phyloP scores from a whole-genome alignment of 2,888 invertebrate species.

The Rambutsinella grinnellia region DNA sequence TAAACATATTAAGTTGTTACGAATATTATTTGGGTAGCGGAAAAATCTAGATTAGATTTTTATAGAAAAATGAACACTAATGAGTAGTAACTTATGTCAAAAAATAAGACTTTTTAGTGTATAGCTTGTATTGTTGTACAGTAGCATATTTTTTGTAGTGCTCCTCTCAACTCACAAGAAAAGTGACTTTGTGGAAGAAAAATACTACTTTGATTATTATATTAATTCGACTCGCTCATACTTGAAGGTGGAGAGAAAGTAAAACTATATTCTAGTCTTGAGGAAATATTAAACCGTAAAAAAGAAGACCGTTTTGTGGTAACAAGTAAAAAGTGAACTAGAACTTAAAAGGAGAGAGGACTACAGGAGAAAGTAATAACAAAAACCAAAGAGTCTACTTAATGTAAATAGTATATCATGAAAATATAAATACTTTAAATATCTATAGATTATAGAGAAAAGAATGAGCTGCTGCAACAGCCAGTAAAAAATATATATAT shows the following conservation, averaged over 20 bases:
- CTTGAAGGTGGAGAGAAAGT: background rate
- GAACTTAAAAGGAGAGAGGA: slow-evolving; percentile 1
- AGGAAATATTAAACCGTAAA: background rate
- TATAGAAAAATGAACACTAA: too few species aligned
- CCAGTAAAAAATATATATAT: too few species aligned
- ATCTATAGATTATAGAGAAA: slow-evolving; percentile 5
- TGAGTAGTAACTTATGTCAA: too few species aligned
- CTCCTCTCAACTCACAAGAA: background rate
- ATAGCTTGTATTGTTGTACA: background rate
- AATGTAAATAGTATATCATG: slow-evolving; percentile 8
- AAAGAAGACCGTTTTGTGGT: background rate
- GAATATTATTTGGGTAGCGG: slow-evolving; percentile 9
- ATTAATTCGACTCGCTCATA: background rate
- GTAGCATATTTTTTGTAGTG: background rate
- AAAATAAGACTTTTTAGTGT: too few species aligned
- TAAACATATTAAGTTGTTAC: background rate
- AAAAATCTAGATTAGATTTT: too few species aligned
- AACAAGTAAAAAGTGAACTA: background rate
- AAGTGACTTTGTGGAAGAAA: background rate
- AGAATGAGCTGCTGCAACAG: slow-evolving; percentile 57
- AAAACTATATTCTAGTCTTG: background rate
- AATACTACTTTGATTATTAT: background rate
- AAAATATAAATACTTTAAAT: slow-evolving; percentile 18
- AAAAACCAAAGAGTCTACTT: slow-evolving; percentile 7
- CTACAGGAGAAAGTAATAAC: background rate